phyloP scores from a whole-genome alignment of 2,888 invertebrate genomes.

The Leptura quadrifasciata region DNA sequence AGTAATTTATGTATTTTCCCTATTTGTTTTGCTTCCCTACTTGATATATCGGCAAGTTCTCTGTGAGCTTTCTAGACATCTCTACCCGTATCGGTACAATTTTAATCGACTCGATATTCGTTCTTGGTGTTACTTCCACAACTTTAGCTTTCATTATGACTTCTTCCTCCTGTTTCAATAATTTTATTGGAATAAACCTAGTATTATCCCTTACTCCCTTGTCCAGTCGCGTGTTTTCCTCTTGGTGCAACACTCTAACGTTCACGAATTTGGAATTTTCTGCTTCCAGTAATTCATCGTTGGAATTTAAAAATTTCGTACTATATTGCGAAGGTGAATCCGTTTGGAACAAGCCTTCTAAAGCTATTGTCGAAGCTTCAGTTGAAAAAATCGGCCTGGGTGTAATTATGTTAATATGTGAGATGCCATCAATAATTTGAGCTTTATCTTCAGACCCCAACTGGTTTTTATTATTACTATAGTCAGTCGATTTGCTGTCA shows the following conservation, averaged over 20 bases:
- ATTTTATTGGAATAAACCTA: conserved; percentile 63
- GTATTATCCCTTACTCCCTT: conserved; percentile 53
- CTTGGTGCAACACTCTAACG: conserved; percentile 68
- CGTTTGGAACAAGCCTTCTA: conserved; percentile 81
- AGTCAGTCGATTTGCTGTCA: conserved; percentile 60
- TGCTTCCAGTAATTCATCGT: conserved; percentile 70
- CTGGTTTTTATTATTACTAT: not conserved
- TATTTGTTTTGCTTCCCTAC: conserved; percentile 34
- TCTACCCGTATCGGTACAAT: conserved; percentile 70
- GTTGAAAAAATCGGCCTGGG: conserved; percentile 68
- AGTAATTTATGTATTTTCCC: conserved; percentile 23
- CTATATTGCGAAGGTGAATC: conserved; percentile 70
- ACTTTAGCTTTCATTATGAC: conserved; percentile 69
- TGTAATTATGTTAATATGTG: conserved; percentile 70
- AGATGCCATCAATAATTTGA: conserved; percentile 69
- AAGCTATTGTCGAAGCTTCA: conserved; percentile 81
- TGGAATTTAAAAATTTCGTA: conserved; percentile 49
- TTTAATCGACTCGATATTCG: conserved; percentile 66
- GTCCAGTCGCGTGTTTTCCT: conserved; percentile 49
- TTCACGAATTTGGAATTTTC: conserved; percentile 70
- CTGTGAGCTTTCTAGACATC: conserved; percentile 62
- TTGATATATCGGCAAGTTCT: conserved; percentile 50
- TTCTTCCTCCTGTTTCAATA: conserved; percentile 64
- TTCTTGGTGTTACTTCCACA: conserved; percentile 69
- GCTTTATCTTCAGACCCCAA: conserved; percentile 65